Conservation (phyloP, 2,797 vertebrate species). For the Coilia nasus region DNA sequence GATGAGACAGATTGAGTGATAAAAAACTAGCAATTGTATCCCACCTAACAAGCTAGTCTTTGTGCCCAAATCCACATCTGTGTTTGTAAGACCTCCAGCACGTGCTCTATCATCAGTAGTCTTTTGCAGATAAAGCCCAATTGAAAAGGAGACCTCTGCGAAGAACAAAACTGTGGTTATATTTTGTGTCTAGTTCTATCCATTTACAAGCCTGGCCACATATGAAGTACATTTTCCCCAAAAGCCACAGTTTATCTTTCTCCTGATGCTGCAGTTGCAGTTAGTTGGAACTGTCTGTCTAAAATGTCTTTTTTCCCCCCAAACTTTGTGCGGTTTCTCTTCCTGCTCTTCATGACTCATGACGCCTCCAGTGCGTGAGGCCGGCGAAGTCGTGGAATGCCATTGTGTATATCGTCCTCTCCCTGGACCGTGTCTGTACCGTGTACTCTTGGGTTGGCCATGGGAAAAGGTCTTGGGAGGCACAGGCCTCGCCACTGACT, state of each 20-base stretch:
- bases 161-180: slow-evolving; percentile 23
- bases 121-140: slow-evolving; percentile 28
- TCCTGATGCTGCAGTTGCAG: neutral
- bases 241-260: slow-evolving; percentile 34
- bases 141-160: slow-evolving; percentile 37
- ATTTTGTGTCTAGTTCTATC: slow-evolving; percentile 10
- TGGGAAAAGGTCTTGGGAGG: neutral
- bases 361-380: slow-evolving; percentile 28
- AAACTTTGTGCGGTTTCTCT: slow-evolving; percentile 34
- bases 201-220: slow-evolving; percentile 5
- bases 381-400: slow-evolving; percentile 43
- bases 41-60: neutral
- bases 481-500: neutral
- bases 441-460: slow-evolving; percentile 62
- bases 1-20: neutral
- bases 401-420: slow-evolving; percentile 41
- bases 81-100: neutral
- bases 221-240: slow-evolving; percentile 11
- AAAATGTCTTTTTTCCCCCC: slow-evolving; percentile 16
- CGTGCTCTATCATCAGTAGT: slow-evolving; percentile 23
- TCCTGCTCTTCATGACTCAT: slow-evolving; percentile 45
- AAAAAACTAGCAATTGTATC: neutral
- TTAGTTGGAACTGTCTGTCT: slow-evolving; percentile 16
- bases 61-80: slow-evolving; percentile 25
- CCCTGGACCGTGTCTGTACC: slow-evolving; percentile 35